Evolutionary conservation across 2,888 invertebrate species (phyloP).

Genomic region (Drosophila yooni): DNA sequence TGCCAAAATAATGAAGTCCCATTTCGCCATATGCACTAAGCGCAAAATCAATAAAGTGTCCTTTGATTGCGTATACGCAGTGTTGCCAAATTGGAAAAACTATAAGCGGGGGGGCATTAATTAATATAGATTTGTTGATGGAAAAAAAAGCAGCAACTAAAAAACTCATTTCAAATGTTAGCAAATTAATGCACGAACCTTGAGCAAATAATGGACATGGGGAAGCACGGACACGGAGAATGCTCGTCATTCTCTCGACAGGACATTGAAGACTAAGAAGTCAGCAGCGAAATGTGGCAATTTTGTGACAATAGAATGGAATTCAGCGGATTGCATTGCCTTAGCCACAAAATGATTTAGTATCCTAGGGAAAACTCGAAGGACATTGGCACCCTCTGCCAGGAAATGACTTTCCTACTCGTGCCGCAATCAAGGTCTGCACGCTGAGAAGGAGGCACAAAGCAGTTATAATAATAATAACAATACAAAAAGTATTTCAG

Average conservation of each 20-base stretch:
- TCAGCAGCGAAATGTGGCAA: neutral
- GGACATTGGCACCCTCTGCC: neutral
- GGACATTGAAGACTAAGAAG: neutral
- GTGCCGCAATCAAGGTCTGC: neutral
- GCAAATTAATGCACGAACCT: neutral
- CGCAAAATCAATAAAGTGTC: conserved; percentile 46
- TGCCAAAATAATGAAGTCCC: conserved; percentile 50
- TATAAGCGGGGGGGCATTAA: conserved; percentile 39
- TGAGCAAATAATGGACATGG: neutral
- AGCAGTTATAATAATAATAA: neutral
- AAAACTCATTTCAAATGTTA: neutral
- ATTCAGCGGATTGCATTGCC: neutral
- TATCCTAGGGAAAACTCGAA: neutral
- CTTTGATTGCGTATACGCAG: conserved; percentile 67
- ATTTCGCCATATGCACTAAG: neutral
- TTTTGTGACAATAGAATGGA: neutral
- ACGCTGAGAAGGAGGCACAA: neutral
- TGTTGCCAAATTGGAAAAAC: conserved; percentile 12
- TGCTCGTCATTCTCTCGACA: neutral
- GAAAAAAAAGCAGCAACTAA: neutral
- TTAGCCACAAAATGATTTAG: neutral
- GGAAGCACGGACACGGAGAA: neutral
- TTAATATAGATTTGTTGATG: conserved; percentile 35
- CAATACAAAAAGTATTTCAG: neutral
- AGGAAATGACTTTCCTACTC: neutral